These are phyloP conservation scores for Bombus haemorrhoidalis DNA, from an alignment of 1,140 invertebrate species.

Conservation along the genomic window DNA sequence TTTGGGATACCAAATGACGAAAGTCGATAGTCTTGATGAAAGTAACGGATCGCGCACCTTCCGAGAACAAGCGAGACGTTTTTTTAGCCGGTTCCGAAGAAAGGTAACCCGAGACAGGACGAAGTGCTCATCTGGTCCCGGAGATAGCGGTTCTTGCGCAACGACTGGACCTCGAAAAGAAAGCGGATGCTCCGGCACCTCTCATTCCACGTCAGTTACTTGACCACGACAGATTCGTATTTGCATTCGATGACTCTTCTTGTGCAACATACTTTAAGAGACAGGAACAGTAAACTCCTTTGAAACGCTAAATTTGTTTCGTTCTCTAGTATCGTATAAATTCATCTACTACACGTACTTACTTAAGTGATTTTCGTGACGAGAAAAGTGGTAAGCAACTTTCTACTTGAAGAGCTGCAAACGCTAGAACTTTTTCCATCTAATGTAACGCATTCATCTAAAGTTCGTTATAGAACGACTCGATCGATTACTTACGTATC, in stretches of 20 bases:
- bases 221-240: neutral
- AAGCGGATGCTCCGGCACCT: constrained; percentile 35
- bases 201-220: neutral
- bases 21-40: constrained; percentile 14
- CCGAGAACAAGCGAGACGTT: neutral
- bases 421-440: neutral
- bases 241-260: neutral
- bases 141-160: constrained; percentile 11
- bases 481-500: constrained; percentile 3
- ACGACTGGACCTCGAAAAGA: constrained; percentile 9
- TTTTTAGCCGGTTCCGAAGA: neutral
- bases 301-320: too few species aligned
- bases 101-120: neutral
- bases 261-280: neutral
- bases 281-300: too few species aligned
- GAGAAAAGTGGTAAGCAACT: neutral
- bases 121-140: neutral
- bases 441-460: neutral
- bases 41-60: neutral
- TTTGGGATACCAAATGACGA: neutral
- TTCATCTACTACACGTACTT: too few species aligned
- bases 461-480: neutral
- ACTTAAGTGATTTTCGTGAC: neutral
- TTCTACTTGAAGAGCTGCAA: neutral
- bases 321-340: too few species aligned